A percentile compares a stretch with the other conserved stretches of the same genome.
These are phyloP conservation scores for Girardinus metallicus DNA, from an alignment of 2,797 vertebrate genomes.

Conservation along the genomic window DNA sequence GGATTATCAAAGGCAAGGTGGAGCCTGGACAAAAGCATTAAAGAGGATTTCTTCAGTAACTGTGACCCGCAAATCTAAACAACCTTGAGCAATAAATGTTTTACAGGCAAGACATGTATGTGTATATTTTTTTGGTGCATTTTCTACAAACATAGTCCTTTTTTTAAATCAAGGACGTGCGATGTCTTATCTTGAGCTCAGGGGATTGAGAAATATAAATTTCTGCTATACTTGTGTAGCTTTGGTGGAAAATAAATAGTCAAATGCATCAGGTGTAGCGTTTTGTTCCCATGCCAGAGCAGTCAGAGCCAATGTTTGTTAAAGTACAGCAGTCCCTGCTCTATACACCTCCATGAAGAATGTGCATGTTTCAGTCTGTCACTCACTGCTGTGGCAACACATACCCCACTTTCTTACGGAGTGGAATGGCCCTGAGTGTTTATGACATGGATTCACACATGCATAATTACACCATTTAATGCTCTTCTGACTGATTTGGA, in stretches of 20 bases:
- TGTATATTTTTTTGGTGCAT: conserved; percentile 8
- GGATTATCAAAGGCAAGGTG: conserved; percentile 51
- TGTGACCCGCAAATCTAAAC: conserved; percentile 41
- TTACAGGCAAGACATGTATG: conserved; percentile 28
- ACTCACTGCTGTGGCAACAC: conserved; percentile 47
- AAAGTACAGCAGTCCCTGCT: conserved; percentile 14
- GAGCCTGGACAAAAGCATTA: conserved; percentile 30
- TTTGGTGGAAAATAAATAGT: conserved; percentile 18
- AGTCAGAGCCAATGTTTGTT: conserved; percentile 24
- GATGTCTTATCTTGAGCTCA: background rate
- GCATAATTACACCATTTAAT: conserved; percentile 63
- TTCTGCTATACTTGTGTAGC: background rate
- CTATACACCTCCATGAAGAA: conserved; percentile 40
- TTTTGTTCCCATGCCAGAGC: conserved; percentile 23
- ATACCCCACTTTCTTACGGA: conserved; percentile 24
- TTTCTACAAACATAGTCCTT: conserved; percentile 7
- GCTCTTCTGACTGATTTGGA: conserved; percentile 56
- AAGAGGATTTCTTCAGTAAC: conserved; percentile 49
- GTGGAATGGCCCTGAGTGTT: conserved; percentile 36
- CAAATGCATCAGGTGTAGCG: conserved; percentile 15
- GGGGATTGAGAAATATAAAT: background rate
- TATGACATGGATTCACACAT: conserved; percentile 52
- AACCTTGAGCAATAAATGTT: conserved; percentile 32
- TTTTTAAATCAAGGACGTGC: conserved; percentile 28
- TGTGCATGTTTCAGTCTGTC: conserved; percentile 49